Evolutionary conservation across 1,140 invertebrate genomes (phyloP).

Genomic region (Nasonia longicornis): DNA sequence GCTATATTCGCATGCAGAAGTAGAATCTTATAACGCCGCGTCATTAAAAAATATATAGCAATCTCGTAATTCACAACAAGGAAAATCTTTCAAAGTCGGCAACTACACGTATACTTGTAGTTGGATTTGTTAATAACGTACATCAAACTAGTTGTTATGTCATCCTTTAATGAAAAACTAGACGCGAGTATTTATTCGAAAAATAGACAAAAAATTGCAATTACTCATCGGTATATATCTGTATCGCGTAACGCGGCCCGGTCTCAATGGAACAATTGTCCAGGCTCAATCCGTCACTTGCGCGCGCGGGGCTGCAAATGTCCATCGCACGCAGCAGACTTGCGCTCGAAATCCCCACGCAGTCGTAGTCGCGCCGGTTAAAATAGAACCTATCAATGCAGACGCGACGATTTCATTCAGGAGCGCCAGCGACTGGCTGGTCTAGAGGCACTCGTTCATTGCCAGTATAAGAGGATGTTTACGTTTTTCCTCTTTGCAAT

Average conservation of each 20-base stretch:
- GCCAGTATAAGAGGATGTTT: too few species aligned
- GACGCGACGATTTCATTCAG: conserved; percentile 7
- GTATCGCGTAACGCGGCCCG: background rate
- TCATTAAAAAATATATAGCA: background rate
- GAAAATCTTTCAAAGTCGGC: background rate
- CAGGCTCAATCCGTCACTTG: background rate
- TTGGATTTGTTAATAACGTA: too few species aligned
- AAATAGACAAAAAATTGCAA: too few species aligned
- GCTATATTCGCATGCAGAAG: background rate
- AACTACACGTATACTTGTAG: too few species aligned
- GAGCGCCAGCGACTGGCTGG: background rate
- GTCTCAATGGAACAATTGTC: conserved; percentile 12
- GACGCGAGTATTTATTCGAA: too few species aligned
- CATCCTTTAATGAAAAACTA: too few species aligned
- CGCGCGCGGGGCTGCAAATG: background rate
- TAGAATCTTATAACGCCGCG: background rate
- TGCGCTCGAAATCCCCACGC: background rate
- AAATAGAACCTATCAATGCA: conserved; percentile 11
- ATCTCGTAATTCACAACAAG: background rate
- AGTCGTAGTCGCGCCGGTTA: background rate
- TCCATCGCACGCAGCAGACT: background rate
- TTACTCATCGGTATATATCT: too few species aligned
- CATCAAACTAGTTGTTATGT: too few species aligned
- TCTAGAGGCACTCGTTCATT: too few species aligned
- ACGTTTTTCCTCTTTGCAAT: too few species aligned